phyloP scores from a whole-genome alignment of 2,113 vertebrate genomes.

The Nibea coibor region DNA sequence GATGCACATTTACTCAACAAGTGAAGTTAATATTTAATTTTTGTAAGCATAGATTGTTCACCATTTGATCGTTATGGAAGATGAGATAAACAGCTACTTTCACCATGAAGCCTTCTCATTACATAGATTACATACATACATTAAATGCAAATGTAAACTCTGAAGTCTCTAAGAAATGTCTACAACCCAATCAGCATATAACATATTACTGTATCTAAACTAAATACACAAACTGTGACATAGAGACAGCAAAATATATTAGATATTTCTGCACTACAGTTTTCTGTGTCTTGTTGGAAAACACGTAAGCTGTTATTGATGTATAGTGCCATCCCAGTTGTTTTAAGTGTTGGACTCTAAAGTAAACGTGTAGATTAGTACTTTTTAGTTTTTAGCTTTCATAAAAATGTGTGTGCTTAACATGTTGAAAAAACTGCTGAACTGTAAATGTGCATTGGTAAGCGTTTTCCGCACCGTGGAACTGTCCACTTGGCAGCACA shows the following conservation, averaged over 20 bases:
- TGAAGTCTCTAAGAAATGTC: neutral
- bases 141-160: too few relatives aligned
- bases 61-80: too few relatives aligned
- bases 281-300: neutral
- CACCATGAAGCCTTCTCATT: too few relatives aligned
- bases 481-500: neutral
- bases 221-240: neutral
- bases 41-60: too few relatives aligned
- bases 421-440: neutral
- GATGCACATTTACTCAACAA: too few relatives aligned
- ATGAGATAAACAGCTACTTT: too few relatives aligned
- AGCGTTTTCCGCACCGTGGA: constrained; percentile 12
- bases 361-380: neutral
- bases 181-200: too few relatives aligned
- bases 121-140: too few relatives aligned
- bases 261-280: neutral
- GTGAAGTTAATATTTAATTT: too few relatives aligned
- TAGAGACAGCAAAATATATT: neutral
- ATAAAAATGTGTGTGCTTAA: neutral
- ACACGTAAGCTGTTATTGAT: too few relatives aligned
- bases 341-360: neutral
- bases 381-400: neutral
- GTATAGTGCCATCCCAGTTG: neutral
- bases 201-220: neutral
- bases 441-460: too few relatives aligned